phyloP scores from a whole-genome alignment of 2,888 invertebrate genomes.

The Leucophenga montana region DNA sequence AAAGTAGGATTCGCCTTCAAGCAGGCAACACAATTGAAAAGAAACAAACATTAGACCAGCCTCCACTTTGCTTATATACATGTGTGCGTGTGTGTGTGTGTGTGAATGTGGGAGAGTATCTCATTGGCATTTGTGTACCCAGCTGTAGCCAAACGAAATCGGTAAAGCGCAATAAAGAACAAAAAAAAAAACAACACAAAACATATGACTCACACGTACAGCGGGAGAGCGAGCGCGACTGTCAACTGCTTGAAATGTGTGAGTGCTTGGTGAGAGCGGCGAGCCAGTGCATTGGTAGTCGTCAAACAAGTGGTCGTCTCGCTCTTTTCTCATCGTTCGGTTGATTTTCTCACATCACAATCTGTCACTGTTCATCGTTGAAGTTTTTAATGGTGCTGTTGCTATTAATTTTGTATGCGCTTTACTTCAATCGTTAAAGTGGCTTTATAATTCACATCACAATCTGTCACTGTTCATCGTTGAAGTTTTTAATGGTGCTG shows the following conservation, averaged over 20 bases:
- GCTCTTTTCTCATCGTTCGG: slow-evolving; percentile 13
- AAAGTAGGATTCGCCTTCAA: neutral
- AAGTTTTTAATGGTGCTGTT: slow-evolving; percentile 43
- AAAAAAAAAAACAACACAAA: neutral
- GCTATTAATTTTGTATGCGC: slow-evolving; percentile 52
- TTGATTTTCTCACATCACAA: neutral
- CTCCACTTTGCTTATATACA: neutral
- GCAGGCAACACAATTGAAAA: neutral
- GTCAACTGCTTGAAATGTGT: neutral
- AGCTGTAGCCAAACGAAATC: slow-evolving; percentile 8
- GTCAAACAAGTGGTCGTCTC: slow-evolving; percentile 61
- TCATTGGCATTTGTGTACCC: neutral
- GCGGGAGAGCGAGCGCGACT: slow-evolving; percentile 25
- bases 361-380: neutral
- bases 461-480: too few relatives aligned
- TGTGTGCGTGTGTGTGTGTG: neutral
- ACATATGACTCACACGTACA: slow-evolving; percentile 23
- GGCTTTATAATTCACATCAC: neutral
- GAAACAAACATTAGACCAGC: slow-evolving; percentile 14
- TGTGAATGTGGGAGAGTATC: neutral
- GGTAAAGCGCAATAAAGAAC: slow-evolving; percentile 8
- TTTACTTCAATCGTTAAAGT: neutral
- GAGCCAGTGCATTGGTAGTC: slow-evolving; percentile 34
- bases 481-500: slow-evolving; percentile 41
- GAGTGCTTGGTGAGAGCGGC: slow-evolving; percentile 22